Evolutionary conservation across 1,140 invertebrate species (phyloP).

Genomic region (Panonychus citri): DNA sequence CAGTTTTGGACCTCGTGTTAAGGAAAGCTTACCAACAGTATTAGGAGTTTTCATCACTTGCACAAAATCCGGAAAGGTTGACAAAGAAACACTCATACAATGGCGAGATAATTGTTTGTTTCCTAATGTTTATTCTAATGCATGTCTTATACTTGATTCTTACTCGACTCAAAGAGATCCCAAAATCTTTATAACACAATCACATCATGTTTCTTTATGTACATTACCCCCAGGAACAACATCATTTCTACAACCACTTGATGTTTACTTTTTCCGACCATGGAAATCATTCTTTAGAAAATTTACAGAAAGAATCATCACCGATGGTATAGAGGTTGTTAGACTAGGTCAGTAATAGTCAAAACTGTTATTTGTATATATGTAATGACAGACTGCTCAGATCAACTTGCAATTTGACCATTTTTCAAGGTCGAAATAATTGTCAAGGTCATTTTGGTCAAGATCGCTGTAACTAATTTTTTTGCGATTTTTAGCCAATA

Average conservation of each 20-base stretch:
- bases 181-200: background rate
- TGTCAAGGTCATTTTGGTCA: no score
- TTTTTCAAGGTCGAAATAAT: no score
- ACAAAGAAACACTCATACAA: background rate
- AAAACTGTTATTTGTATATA: no score
- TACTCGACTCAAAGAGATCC: background rate
- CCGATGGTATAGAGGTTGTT: no score
- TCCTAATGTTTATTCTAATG: background rate
- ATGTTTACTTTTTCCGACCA: background rate
- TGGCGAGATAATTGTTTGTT: background rate
- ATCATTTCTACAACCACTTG: background rate
- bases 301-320: background rate
- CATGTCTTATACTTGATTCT: background rate
- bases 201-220: background rate
- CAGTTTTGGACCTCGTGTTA: background rate
- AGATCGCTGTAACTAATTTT: no score
- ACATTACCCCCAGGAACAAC: background rate
- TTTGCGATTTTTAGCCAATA: no score
- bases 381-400: no score
- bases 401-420: no score
- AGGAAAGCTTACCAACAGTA: background rate
- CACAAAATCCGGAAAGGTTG: background rate
- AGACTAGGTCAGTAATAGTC: no score
- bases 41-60: background rate
- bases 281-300: background rate